Base-by-base conservation (phyloP, 1,140 invertebrate species). In the Theocolax elegans region DNA sequence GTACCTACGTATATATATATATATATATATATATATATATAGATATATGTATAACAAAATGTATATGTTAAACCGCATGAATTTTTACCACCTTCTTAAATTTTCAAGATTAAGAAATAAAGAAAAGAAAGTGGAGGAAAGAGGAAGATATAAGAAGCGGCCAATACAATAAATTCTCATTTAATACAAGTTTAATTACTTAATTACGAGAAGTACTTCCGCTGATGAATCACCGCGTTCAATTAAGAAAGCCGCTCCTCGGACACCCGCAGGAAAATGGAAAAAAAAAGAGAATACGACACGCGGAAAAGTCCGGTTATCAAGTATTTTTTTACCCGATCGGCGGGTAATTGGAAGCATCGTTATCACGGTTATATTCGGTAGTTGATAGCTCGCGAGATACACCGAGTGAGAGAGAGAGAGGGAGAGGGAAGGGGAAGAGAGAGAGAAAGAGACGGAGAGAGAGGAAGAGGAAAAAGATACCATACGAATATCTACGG, bases 351-450 rank as follows among this genome's bases (percentile, higher is more conserved):
- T 65, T 65, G 49, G 51, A 66, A n/a, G 35, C 35, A 21, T 44
- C 49, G 67, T 71, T 74, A 69, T 66, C 72, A 53, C 60, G 2
- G 31, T 29, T 25, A 25, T 25, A 38, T 42, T 58, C 54, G 35
- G 8, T 17, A 25, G 31, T 12, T 19, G 35, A 58, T 42, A 58
- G 9, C 31, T n/a, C 21, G 54, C 21, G 54, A 38, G 54, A 58
- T 58, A 58, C 23, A 27, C 17, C n/a, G n/a, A n/a, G n/a, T n/a
- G n/a, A n/a, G n/a, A n/a, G n/a, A n/a, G n/a, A n/a, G n/a, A n/a
- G n/a, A n/a, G n/a, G n/a, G n/a, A n/a, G n/a, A n/a, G n/a, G n/a
- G n/a, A n/a, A n/a, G n/a, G n/a, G n/a, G n/a, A n/a, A n/a, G n/a
- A n/a, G n/a, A n/a, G n/a, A n/a, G n/a, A n/a, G n/a, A n/a, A n/a